Evolutionary conservation across 2,113 vertebrate genomes (phyloP).

Genomic region (Nothocercus nigrocapillus): DNA sequence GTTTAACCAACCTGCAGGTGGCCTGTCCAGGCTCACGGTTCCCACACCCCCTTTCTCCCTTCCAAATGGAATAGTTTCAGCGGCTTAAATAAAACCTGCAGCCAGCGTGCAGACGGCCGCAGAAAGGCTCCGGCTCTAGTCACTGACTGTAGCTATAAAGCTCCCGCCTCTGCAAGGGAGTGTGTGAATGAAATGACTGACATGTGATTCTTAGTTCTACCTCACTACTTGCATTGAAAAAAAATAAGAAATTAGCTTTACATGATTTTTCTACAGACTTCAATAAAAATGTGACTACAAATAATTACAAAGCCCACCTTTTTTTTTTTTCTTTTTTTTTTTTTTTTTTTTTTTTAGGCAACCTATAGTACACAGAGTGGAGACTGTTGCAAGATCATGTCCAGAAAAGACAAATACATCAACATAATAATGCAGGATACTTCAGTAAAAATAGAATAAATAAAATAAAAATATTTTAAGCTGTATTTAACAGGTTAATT

Average conservation of each 20-base stretch:
- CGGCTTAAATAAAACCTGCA: conserved; percentile 53
- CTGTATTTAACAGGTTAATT: conserved; percentile 85
- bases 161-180: conserved; percentile 33
- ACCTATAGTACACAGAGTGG: conserved; percentile 74
- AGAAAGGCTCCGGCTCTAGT: conserved; percentile 38
- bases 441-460: conserved; percentile 99
- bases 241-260: conserved; percentile 69
- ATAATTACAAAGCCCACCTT: conserved; percentile 79
- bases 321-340: not conserved
- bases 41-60: not conserved
- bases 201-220: conserved; percentile 32
- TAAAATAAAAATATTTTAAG: conserved; percentile 96
- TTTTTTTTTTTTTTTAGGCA: conserved; percentile 26
- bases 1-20: not conserved
- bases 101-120: conserved; percentile 26
- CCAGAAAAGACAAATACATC: conserved; percentile 74
- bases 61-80: not conserved
- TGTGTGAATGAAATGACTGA: not conserved
- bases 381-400: conserved; percentile 72
- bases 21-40: not conserved
- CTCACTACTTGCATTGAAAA: conserved; percentile 65
- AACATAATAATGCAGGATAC: conserved; percentile 83
- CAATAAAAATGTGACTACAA: conserved; percentile 81
- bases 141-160: not conserved
- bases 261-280: conserved; percentile 74